phyloP scores from a whole-genome alignment of 2,888 invertebrate genomes.

The Eudemis profundana region DNA sequence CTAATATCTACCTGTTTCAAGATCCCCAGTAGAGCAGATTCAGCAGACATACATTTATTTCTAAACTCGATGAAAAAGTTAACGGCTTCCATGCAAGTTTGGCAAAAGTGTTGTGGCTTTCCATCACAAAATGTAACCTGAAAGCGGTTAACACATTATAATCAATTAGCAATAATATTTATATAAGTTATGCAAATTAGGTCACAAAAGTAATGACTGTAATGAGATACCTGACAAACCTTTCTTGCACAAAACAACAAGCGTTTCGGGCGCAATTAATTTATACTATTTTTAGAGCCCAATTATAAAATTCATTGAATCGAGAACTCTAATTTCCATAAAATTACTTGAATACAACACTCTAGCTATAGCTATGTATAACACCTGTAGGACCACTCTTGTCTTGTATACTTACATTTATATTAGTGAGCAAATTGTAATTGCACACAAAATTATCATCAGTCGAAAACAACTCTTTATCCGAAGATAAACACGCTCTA shows the following conservation, averaged over 20 bases:
- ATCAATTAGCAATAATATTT: not conserved
- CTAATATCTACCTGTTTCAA: conserved; percentile 40
- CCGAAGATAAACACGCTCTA: conserved; percentile 64
- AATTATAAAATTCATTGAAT: too few relatives aligned
- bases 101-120: conserved; percentile 63
- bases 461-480: conserved; percentile 53
- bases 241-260: too few relatives aligned
- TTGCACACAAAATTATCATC: conserved; percentile 57
- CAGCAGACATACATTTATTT: conserved; percentile 60
- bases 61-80: conserved; percentile 62
- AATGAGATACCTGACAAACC: too few relatives aligned
- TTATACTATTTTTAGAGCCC: too few relatives aligned
- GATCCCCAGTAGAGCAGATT: conserved; percentile 54
- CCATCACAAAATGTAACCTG: conserved; percentile 61
- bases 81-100: conserved; percentile 57
- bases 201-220: too few relatives aligned
- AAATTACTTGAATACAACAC: too few relatives aligned
- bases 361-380: too few relatives aligned
- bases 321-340: too few relatives aligned
- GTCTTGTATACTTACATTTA: conserved; percentile 65
- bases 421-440: conserved; percentile 68
- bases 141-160: not conserved
- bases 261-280: too few relatives aligned
- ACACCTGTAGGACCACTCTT: too few relatives aligned
- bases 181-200: too few relatives aligned